A percentile compares a stretch with the other conserved stretches of the same genome.
Evolutionary conservation across 1,140 invertebrate genomes (phyloP).

Genomic region (Drosophila guanche): DNA sequence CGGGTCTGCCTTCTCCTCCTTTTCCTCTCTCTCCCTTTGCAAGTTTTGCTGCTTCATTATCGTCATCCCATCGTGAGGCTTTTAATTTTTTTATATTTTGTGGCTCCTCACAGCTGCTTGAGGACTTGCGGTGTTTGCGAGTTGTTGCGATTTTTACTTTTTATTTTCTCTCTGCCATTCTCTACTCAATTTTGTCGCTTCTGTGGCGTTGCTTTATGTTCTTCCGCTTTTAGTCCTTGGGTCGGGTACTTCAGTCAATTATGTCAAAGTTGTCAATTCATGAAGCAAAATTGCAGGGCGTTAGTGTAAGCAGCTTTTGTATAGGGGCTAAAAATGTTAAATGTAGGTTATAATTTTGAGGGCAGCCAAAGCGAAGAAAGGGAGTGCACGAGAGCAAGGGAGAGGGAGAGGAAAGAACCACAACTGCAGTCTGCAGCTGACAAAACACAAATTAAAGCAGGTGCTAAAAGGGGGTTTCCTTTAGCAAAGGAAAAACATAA

Average conservation of each 20-base stretch:
- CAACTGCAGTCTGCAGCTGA: conserved; percentile 28
- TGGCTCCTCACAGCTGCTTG: conserved; percentile 36
- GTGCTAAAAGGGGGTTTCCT: conserved; percentile 12
- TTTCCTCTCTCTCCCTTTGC: conserved; percentile 29
- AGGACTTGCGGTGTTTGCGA: conserved; percentile 76
- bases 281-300: conserved; percentile 61
- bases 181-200: too few species aligned
- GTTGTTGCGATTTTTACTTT: conserved; percentile 70
- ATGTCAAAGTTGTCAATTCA: conserved; percentile 82
- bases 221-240: conserved; percentile 25
- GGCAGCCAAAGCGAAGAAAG: conserved; percentile 29
- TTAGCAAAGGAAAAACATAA: conserved; percentile 5
- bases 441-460: conserved; percentile 22
- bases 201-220: conserved; percentile 4
- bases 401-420: neutral
- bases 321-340: conserved; percentile 55
- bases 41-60: conserved; percentile 37
- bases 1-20: conserved; percentile 22
- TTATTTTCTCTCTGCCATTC: conserved; percentile 19
- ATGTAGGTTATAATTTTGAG: conserved; percentile 72
- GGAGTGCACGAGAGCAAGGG: neutral
- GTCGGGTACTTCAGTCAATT: conserved; percentile 63
- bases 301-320: conserved; percentile 63
- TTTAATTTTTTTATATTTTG: conserved; percentile 44
- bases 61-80: conserved; percentile 49